Base-by-base conservation (phyloP, 2,797 vertebrate genomes). In the Gambusia yucatana region DNA sequence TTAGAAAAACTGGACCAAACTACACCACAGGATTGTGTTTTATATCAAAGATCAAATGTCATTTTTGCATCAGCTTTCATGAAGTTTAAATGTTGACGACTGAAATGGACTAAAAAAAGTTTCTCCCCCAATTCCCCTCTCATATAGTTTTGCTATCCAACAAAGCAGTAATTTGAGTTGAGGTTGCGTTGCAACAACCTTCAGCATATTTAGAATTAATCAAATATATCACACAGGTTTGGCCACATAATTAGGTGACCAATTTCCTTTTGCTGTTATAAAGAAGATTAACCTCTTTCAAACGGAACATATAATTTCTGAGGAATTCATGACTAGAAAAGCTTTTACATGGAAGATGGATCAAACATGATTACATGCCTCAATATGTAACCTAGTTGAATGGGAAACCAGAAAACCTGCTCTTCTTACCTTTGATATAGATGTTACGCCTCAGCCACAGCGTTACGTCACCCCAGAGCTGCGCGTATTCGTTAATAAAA, bases 351-450 rank as follows among this genome's bases (percentile, higher is more conserved):
- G 4, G 36, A 52, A 41, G 63, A 13, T 41, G 22, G 20, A 10
- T 2, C 17, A 67, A 7, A 39, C 3, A 63, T 4, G 33, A 63
- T 36, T 9, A 63, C 8, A 36, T 36, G 14, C 9, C 36, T 67
- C 20, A 41, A 67, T 43, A 6, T 33, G 55, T 25, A 28, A 8
- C 25, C 36, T 33, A 28, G n/a, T 25, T 52, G 9, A 20, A 30
- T 3, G 5, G 55, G 50, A n/a, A 14, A 73, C 33, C 5, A 39
- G n/a, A 82, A 81, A 84, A 73, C 43, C 70, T 20, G 6, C 48
- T 79, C 67, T 70, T 84, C 92, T 88, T 92, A 94, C 91, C 94
- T 91, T 84, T 90, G 50, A 48, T 43, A 33, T 77, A 78, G 28
- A 90, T 50, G 11, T 76, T 79, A 52, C 88, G 85, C 50, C 86